Conservation (phyloP, 2,888 invertebrate genomes). For the Agrochola lota region DNA sequence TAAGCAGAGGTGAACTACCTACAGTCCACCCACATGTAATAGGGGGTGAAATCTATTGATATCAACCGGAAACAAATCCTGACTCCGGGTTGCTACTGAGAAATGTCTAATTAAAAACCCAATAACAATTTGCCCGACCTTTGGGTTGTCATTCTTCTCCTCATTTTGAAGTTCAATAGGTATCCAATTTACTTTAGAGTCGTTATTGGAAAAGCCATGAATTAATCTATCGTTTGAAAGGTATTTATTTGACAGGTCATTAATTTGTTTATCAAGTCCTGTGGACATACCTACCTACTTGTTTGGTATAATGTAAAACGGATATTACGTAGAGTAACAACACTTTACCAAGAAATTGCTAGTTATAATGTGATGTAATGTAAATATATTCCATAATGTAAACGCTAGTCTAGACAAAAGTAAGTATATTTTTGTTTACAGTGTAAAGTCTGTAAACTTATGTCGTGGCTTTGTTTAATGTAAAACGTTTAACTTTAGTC, state of each 20-base stretch:
- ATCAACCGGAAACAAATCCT: too few relatives aligned
- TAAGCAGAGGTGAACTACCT: too few relatives aligned
- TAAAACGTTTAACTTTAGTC: neutral
- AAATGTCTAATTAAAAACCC: neutral
- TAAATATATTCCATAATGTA: slow-evolving; percentile 29
- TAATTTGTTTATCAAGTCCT: neutral
- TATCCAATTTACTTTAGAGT: neutral
- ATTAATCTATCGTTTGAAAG: neutral
- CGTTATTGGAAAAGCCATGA: neutral
- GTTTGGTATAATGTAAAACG: neutral
- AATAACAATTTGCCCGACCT: neutral
- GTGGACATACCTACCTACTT: neutral
- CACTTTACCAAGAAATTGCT: neutral
- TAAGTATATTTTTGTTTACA: slow-evolving; percentile 18
- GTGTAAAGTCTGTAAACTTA: slow-evolving; percentile 14
- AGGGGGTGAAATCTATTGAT: too few relatives aligned
- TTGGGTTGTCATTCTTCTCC: neutral
- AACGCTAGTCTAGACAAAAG: slow-evolving; percentile 21
- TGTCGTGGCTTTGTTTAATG: neutral
- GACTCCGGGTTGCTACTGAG: neutral
- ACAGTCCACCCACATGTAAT: too few relatives aligned
- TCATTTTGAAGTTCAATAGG: neutral
- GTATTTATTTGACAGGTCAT: neutral
- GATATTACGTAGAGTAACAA: neutral
- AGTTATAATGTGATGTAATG: slow-evolving; percentile 11